Conservation (phyloP, 1,140 invertebrate genomes). For the Drosophila carrolli region DNA sequence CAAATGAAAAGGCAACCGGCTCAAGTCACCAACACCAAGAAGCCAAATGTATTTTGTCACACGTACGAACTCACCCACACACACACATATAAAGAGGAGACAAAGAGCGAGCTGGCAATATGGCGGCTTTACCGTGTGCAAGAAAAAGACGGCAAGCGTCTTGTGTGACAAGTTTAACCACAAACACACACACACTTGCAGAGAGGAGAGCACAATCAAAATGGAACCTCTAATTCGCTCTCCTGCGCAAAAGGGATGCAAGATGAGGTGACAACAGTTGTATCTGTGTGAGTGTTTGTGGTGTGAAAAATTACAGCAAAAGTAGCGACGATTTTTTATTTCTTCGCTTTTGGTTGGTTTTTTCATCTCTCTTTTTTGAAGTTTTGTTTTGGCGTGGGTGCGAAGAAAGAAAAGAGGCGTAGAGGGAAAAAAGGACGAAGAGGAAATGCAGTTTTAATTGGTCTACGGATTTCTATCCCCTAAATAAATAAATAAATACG, state of each 20-base stretch:
- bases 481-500: background rate
- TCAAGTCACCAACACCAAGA: constrained; percentile 66
- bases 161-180: constrained; percentile 84
- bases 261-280: constrained; percentile 44
- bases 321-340: constrained; percentile 53
- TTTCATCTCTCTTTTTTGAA: constrained; percentile 25
- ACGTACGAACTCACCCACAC: constrained; percentile 46
- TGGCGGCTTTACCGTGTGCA: constrained; percentile 53
- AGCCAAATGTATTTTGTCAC: constrained; percentile 82
- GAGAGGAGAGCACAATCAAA: constrained; percentile 65
- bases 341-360: constrained; percentile 36
- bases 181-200: constrained; percentile 61
- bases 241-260: constrained; percentile 24
- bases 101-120: constrained; percentile 67
- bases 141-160: constrained; percentile 77
- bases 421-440: background rate
- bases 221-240: constrained; percentile 61
- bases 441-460: constrained; percentile 55
- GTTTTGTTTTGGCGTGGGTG: constrained; percentile 20
- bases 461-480: background rate
- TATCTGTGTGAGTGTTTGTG: constrained; percentile 25
- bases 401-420: background rate
- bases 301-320: constrained; percentile 81
- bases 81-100: constrained; percentile 37
- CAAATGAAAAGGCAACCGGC: constrained; percentile 77